Evolutionary conservation across 2,888 invertebrate genomes (phyloP).

Genomic region (Allophyes oxyacanthae): DNA sequence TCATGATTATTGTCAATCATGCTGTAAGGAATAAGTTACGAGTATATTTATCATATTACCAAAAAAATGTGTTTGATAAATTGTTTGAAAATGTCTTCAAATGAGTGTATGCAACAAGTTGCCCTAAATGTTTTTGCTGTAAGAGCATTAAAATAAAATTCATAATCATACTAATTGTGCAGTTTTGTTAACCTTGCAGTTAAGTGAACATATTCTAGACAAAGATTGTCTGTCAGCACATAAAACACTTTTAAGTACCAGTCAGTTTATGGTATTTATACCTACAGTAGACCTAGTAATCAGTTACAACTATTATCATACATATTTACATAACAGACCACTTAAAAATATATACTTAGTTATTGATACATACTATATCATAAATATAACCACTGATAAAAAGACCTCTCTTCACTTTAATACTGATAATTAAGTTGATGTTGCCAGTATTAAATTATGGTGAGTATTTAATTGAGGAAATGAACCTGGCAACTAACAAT

Average conservation of each 20-base stretch:
- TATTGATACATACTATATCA: slow-evolving; percentile 22
- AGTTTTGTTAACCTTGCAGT: slow-evolving; percentile 34
- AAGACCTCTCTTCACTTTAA: slow-evolving; percentile 15
- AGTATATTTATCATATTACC: background rate
- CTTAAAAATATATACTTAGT: slow-evolving; percentile 12
- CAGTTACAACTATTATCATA: slow-evolving; percentile 17
- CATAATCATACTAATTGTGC: slow-evolving; percentile 4
- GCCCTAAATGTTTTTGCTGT: slow-evolving; percentile 6
- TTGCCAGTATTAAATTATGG: slow-evolving; percentile 63
- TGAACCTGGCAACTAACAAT: slow-evolving; percentile 67
- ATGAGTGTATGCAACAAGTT: slow-evolving; percentile 38
- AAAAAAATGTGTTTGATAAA: background rate
- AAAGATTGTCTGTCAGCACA: slow-evolving; percentile 24
- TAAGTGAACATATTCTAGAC: slow-evolving; percentile 12
- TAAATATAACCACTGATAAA: slow-evolving; percentile 28
- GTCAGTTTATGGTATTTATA: slow-evolving; percentile 5
- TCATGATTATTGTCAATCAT: too few species aligned
- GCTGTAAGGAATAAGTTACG: too few species aligned
- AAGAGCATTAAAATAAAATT: slow-evolving; percentile 5
- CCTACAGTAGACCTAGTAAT: slow-evolving; percentile 11
- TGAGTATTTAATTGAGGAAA: slow-evolving; percentile 16
- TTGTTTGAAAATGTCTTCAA: background rate
- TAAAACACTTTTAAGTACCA: slow-evolving; percentile 13
- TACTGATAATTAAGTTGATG: slow-evolving; percentile 50
- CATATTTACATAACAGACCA: slow-evolving; percentile 19